Conservation (phyloP, 2,797 vertebrate genomes). For the Capromys pilorides region DNA sequence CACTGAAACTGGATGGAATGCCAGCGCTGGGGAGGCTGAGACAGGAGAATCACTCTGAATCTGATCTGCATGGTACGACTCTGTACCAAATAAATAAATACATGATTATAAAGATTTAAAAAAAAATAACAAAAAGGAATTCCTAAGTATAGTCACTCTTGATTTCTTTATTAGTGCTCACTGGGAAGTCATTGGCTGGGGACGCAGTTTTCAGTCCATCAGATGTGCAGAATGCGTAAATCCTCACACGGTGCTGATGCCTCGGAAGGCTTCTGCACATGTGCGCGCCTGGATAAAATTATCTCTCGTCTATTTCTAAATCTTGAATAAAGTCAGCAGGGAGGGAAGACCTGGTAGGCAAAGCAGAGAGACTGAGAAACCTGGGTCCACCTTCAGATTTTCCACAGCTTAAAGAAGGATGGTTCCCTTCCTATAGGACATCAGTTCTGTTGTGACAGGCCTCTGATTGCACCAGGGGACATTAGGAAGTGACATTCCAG, state of each 20-base stretch:
- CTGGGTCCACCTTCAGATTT: background rate
- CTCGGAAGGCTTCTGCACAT: background rate
- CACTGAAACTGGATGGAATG: no score
- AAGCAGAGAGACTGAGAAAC: background rate
- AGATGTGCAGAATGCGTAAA: background rate
- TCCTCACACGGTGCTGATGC: background rate
- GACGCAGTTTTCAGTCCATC: background rate
- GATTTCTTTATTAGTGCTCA: background rate
- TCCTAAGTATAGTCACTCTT: background rate
- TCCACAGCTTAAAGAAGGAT: background rate
- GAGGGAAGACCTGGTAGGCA: background rate
- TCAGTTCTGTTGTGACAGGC: slow-evolving; percentile 14
- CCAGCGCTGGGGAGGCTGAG: no score
- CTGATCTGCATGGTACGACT: no score
- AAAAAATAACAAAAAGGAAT: background rate
- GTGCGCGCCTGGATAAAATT: background rate
- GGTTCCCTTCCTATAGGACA: background rate
- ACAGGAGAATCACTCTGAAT: no score
- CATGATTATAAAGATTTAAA: no score
- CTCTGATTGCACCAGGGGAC: slow-evolving; percentile 22
- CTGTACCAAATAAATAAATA: no score
- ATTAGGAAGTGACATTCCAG: background rate
- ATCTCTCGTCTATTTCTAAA: background rate
- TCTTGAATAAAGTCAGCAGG: slow-evolving; percentile 3
- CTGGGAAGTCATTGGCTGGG: background rate